A percentile compares a stretch with the other conserved stretches of the same genome.
Evolutionary conservation across 1,140 invertebrate genomes (phyloP).

Genomic region (Ladona fulva): DNA sequence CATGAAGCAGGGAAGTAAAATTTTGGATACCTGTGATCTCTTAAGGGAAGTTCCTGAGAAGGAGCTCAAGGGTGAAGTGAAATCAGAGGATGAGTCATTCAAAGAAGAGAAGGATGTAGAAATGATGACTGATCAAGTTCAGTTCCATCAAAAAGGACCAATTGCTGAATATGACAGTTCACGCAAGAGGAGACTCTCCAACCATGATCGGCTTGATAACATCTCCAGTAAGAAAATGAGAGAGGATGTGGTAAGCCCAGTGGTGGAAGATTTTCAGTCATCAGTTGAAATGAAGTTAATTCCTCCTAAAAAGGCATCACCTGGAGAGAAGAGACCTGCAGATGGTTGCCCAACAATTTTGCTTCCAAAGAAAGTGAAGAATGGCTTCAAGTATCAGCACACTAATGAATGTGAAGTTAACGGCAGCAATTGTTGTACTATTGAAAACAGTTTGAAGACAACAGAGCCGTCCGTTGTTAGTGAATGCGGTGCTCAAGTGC

Average conservation of each 20-base stretch:
- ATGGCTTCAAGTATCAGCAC: conserved; percentile 5
- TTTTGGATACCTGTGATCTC: neutral
- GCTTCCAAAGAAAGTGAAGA: neutral
- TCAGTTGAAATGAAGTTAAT: neutral
- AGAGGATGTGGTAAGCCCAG: neutral
- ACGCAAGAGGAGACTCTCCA: neutral
- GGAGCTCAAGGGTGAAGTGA: neutral
- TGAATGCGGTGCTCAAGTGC: neutral
- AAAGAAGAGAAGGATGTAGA: neutral
- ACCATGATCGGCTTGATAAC: neutral
- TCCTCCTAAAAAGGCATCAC: neutral
- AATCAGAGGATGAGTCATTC: neutral
- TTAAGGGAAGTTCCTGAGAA: neutral
- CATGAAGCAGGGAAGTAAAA: neutral
- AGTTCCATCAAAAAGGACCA: neutral
- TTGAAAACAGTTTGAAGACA: neutral
- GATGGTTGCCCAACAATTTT: neutral
- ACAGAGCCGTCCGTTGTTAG: neutral
- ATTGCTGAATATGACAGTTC: neutral
- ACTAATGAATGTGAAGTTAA: neutral
- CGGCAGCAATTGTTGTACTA: neutral
- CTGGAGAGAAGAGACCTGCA: neutral
- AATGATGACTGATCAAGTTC: neutral
- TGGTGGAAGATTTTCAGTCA: neutral
- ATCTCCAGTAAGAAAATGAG: neutral